Conservation (phyloP, 1,140 invertebrate genomes). For the Ruditapes philippinarum region DNA sequence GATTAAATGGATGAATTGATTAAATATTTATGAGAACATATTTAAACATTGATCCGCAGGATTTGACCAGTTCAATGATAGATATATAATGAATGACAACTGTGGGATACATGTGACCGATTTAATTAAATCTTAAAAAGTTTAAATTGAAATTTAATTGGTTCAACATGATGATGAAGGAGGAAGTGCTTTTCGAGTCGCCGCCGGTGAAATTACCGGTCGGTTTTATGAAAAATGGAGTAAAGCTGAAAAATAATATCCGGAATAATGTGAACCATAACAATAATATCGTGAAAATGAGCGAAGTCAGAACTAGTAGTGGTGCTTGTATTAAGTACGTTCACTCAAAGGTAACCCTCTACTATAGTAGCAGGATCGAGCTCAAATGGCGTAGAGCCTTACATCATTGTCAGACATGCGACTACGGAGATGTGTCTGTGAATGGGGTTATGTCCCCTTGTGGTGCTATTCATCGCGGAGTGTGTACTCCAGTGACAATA, state of each 20-base stretch:
- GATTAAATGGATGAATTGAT: constrained; percentile 12
- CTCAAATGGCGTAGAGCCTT: constrained; percentile 87
- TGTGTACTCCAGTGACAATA: constrained; percentile 88
- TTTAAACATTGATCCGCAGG: background rate
- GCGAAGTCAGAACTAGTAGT: background rate
- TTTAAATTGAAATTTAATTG: background rate
- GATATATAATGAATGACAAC: background rate
- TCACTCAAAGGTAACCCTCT: constrained; percentile 83
- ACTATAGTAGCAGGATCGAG: constrained; percentile 86
- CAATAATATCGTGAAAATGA: constrained; percentile 50
- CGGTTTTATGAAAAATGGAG: constrained; percentile 48
- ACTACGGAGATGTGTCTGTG: constrained; percentile 74
- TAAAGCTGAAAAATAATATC: constrained; percentile 47
- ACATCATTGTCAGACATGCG: constrained; percentile 88
- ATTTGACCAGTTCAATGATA: constrained; percentile 17
- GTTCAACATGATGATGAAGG: constrained; percentile 27
- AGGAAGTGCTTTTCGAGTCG: constrained; percentile 63
- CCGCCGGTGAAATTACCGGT: constrained; percentile 55
- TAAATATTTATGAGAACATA: background rate
- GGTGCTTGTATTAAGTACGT: constrained; percentile 71
- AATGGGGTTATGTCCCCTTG: constrained; percentile 81
- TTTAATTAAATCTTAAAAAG: background rate
- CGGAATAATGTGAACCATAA: constrained; percentile 26
- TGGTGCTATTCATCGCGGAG: constrained; percentile 89
- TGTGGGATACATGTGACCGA: background rate